These are phyloP conservation scores for Tiphia femorata DNA, from an alignment of 2,888 invertebrate species.

Conservation along the genomic window DNA sequence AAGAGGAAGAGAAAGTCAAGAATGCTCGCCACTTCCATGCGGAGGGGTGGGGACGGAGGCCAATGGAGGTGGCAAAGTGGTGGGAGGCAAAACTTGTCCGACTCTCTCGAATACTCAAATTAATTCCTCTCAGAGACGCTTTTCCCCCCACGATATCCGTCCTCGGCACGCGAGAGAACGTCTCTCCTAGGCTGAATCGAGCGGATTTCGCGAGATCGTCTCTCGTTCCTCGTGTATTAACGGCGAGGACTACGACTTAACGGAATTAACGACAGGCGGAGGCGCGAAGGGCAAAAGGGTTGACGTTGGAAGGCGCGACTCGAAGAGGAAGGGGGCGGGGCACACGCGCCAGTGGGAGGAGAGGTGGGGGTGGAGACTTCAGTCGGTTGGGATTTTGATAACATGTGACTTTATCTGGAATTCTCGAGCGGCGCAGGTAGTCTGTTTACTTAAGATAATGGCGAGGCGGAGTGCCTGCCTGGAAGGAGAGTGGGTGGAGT, in stretches of 20 bases:
- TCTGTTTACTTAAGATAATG: slow-evolving; percentile 67
- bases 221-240: slow-evolving; percentile 21
- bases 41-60: too few relatives aligned
- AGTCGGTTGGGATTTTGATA: slow-evolving; percentile 59
- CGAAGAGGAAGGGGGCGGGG: slow-evolving; percentile 7
- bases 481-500: slow-evolving; percentile 21
- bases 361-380: slow-evolving; percentile 25
- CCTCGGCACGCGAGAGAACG: not conserved
- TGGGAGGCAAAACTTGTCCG: too few relatives aligned
- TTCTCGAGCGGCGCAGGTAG: slow-evolving; percentile 57
- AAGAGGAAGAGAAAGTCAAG: too few relatives aligned
- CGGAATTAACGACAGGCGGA: slow-evolving; percentile 44
- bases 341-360: slow-evolving; percentile 25
- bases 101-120: too few relatives aligned
- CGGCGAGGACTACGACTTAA: slow-evolving; percentile 47
- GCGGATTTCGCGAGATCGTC: not conserved
- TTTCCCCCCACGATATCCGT: too few relatives aligned
- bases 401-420: slow-evolving; percentile 64
- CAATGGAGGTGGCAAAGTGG: too few relatives aligned
- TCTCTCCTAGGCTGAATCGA: not conserved
- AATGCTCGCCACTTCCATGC: too few relatives aligned
- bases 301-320: not conserved
- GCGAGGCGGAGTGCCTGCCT: slow-evolving; percentile 47
- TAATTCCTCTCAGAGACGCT: too few relatives aligned
- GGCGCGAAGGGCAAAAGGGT: not conserved